Base-by-base conservation (phyloP, 2,113 vertebrate genomes). In the Aptenodytes patagonicus region DNA sequence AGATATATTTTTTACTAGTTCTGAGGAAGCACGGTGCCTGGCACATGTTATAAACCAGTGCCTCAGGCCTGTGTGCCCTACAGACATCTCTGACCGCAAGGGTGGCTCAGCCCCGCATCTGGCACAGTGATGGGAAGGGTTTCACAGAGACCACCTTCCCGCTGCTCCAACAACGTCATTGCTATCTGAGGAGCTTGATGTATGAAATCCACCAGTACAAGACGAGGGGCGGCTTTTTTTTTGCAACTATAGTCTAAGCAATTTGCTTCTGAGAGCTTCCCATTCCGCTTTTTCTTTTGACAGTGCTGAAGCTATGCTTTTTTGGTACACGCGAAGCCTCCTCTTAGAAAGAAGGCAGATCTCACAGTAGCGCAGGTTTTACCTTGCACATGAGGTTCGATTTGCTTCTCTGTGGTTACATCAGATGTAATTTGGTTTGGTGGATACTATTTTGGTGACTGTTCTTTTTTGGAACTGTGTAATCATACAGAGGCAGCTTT, bases 371-470 rank as follows among this genome's bases (percentile, higher is more conserved):
- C 6, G 10, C 61, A 79, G 61, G 61, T 93, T 93, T 89, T 76
- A 87, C 77, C 38, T 65, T 34, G 13, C 38, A 42, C 66, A 42
- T 38, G 83, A 73, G 32, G 26, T 52, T 84, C 82, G 77, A 68
- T 83, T 93, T 87, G 54, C 64, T 94, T 80, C 71, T 90, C 82
- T 90, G 91, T 68, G 68, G 82, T 88, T 94, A 61, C 58, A 80
- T 68, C 58, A 80, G 62, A 89, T 77, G 70, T 69, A 89, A 51
- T 90, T 96, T 96, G 49, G 54, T 91, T 88, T 96, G 62, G 64
- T 80, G 89, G 73, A 36, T 93, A 60, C 96, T 96, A 96, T 97
- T 95, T 95, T 96, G 82, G 93, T 75, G 68, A 51, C 66, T 69
- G 79, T 77, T 94, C 82, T 93, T 95, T 97, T 96, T 83, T 91